Percentiles rank a stretch among this genome's conserved stretches.
phyloP scores from a whole-genome alignment of 2,888 invertebrate species.

The Melitaea athalia region DNA sequence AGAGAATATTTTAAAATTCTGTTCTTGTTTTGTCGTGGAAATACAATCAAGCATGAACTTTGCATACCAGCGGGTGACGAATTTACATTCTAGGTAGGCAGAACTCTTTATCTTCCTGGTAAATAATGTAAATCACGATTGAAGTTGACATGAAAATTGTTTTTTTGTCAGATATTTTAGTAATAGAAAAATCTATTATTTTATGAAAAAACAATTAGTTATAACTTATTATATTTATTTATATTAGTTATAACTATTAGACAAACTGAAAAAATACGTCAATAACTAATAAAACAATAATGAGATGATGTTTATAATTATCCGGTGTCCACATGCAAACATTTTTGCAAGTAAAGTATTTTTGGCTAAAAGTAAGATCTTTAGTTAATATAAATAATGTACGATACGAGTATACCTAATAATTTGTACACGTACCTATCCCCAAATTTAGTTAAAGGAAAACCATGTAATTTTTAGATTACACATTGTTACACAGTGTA shows the following conservation, averaged over 20 bases:
- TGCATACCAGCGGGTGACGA: constrained; percentile 59
- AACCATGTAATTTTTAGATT: too few species aligned
- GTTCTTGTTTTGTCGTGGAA: constrained; percentile 54
- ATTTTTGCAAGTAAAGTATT: too few species aligned
- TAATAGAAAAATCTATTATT: not conserved
- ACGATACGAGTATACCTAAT: too few species aligned
- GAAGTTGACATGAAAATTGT: constrained; percentile 11
- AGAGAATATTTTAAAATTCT: constrained; percentile 61
- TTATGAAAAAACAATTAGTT: too few species aligned
- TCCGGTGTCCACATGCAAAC: too few species aligned
- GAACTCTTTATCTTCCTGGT: constrained; percentile 56
- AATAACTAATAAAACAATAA: not conserved
- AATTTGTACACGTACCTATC: too few species aligned
- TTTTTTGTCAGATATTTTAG: constrained; percentile 11
- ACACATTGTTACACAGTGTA: too few species aligned
- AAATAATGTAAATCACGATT: constrained; percentile 63
- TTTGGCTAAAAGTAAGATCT: not conserved
- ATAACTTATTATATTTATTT: too few species aligned
- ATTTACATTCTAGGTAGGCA: constrained; percentile 64
- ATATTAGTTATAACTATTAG: too few species aligned
- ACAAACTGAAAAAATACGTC: too few species aligned
- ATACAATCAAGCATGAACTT: constrained; percentile 73
- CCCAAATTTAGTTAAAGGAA: too few species aligned
- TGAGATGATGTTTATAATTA: not conserved
- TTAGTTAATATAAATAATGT: not conserved